These are phyloP conservation scores for Chloroceryle inda DNA, from an alignment of 2,797 vertebrate species.

Conservation along the genomic window DNA sequence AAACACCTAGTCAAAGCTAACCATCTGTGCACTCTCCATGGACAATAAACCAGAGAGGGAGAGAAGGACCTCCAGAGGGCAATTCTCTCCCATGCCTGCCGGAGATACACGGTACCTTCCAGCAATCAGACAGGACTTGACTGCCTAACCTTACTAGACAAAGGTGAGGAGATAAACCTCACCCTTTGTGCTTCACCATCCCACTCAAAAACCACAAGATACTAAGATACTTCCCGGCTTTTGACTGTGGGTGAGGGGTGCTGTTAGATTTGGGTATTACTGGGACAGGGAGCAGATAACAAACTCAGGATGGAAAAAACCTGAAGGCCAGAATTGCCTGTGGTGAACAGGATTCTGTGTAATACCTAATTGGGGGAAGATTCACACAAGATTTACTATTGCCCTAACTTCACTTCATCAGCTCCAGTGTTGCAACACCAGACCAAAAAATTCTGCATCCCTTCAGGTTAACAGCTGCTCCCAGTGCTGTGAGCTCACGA, in stretches of 20 bases:
- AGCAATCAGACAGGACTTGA: background rate
- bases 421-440: background rate
- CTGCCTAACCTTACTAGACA: background rate
- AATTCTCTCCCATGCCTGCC: background rate
- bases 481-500: background rate
- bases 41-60: background rate
- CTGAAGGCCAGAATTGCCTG: background rate
- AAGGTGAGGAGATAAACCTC: background rate
- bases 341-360: background rate
- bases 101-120: background rate
- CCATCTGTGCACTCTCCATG: background rate
- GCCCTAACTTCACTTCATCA: background rate
- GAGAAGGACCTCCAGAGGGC: background rate
- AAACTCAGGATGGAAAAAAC: background rate
- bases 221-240: background rate
- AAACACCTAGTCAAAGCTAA: background rate
- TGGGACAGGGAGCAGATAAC: background rate
- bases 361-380: background rate
- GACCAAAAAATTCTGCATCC: background rate
- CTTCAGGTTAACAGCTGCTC: background rate
- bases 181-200: background rate
- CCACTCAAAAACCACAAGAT: background rate
- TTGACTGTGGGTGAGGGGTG: background rate
- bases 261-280: background rate
- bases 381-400: background rate